Evolutionary conservation across 2,888 invertebrate species (phyloP).

Genomic region (Neocrepidodera transversa): DNA sequence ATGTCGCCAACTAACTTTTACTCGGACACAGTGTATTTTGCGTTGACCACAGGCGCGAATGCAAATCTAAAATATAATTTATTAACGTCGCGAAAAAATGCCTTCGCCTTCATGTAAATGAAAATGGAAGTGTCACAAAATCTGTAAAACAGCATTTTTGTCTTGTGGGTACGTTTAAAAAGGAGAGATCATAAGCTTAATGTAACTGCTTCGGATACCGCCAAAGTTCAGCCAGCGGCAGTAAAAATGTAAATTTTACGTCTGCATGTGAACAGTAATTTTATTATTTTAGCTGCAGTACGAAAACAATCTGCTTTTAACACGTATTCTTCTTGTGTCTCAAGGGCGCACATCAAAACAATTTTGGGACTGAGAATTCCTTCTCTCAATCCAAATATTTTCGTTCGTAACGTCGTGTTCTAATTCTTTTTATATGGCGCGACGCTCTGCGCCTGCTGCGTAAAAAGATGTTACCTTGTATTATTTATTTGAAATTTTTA

Average conservation of each 20-base stretch:
- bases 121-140: slow-evolving; percentile 52
- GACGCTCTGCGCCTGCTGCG: no score
- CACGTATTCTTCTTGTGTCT: slow-evolving; percentile 5
- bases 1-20: no score
- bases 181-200: slow-evolving; percentile 48
- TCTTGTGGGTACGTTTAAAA: slow-evolving; percentile 48
- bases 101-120: slow-evolving; percentile 39
- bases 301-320: slow-evolving; percentile 34
- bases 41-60: slow-evolving; percentile 29
- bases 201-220: slow-evolving; percentile 42
- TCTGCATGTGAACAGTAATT: slow-evolving; percentile 47
- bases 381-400: no score
- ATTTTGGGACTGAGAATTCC: background rate
- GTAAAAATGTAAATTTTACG: slow-evolving; percentile 54
- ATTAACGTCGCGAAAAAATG: slow-evolving; percentile 37
- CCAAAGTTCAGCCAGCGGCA: slow-evolving; percentile 51
- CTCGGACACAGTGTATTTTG: no score
- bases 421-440: no score
- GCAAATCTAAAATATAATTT: slow-evolving; percentile 36
- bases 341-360: background rate
- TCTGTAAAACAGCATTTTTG: slow-evolving; percentile 49
- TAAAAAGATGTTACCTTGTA: no score
- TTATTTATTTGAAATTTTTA: no score
- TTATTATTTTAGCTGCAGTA: slow-evolving; percentile 45
- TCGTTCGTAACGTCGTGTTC: no score